Percentiles rank a stretch among this genome's conserved stretches.
These are phyloP conservation scores for Oreotrochilus melanogaster DNA, from an alignment of 2,113 vertebrate genomes.

Conservation along the genomic window DNA sequence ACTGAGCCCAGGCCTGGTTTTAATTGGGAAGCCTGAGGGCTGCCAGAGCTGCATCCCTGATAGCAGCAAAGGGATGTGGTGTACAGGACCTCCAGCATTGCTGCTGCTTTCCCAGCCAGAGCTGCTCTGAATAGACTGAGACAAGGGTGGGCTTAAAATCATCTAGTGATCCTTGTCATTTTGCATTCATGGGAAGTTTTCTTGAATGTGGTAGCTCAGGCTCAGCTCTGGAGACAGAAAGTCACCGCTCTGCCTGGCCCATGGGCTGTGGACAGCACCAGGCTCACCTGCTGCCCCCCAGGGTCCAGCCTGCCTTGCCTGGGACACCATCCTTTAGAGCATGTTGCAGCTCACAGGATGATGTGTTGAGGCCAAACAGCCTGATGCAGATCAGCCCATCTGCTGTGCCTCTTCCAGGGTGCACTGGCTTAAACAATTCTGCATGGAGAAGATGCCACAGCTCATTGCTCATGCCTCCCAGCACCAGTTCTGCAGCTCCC, in stretches of 20 bases:
- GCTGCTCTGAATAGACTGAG: background rate
- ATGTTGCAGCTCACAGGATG: background rate
- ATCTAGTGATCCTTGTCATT: background rate
- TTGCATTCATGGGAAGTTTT: background rate
- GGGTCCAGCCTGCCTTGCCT: background rate
- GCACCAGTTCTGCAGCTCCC: background rate
- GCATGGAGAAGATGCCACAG: background rate
- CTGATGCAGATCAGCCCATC: background rate
- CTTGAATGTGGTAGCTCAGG: background rate
- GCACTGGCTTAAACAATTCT: background rate
- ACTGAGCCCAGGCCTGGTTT: background rate
- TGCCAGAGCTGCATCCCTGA: background rate
- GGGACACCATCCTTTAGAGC: background rate
- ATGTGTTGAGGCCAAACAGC: rapidly evolving
- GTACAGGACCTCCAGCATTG: rapidly evolving
- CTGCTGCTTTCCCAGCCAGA: background rate
- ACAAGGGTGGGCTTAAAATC: background rate
- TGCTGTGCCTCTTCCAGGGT: background rate
- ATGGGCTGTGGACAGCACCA: background rate
- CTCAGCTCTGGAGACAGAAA: background rate
- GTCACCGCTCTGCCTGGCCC: rapidly evolving
- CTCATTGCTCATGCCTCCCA: rapidly evolving
- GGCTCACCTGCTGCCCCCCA: background rate
- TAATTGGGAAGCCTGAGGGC: background rate
- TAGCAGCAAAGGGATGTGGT: background rate